These are phyloP conservation scores for Periophthalmus modestus DNA, from an alignment of 2,113 vertebrate species.

Conservation along the genomic window DNA sequence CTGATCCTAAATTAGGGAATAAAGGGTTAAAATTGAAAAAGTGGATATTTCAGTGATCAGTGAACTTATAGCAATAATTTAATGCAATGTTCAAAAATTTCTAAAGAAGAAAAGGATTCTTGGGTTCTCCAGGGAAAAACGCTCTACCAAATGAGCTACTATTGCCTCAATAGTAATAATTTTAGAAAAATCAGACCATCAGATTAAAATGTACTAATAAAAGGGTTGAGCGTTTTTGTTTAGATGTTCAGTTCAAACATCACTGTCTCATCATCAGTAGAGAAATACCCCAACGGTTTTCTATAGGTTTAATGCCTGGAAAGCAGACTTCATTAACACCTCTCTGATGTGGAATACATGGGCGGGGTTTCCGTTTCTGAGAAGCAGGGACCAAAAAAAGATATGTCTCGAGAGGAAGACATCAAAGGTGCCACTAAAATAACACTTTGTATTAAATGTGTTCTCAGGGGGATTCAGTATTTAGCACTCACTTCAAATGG, in stretches of 20 bases:
- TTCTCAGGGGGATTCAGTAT: background rate
- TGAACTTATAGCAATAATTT: too few relatives aligned
- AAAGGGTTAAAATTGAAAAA: too few relatives aligned
- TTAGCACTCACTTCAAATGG: constrained; percentile 10
- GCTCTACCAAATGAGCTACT: too few relatives aligned
- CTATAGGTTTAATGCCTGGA: background rate
- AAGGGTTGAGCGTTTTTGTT: background rate
- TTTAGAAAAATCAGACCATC: too few relatives aligned
- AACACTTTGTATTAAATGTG: background rate
- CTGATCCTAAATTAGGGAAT: too few relatives aligned
- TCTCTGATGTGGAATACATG: background rate
- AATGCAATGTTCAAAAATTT: too few relatives aligned
- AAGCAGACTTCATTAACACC: background rate
- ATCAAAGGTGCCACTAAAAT: constrained; percentile 10
- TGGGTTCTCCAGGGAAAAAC: too few relatives aligned
- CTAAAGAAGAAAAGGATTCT: too few relatives aligned
- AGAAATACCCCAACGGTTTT: background rate
- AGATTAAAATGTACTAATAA: too few relatives aligned
- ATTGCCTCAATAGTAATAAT: too few relatives aligned
- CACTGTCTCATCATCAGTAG: background rate
- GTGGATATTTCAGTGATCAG: too few relatives aligned
- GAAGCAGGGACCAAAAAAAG: constrained; percentile 1
- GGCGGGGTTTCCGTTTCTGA: background rate
- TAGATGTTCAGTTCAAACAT: background rate
- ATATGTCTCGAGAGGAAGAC: background rate